Conservation (phyloP, 2,797 vertebrate species). For the Tangara arthus region DNA sequence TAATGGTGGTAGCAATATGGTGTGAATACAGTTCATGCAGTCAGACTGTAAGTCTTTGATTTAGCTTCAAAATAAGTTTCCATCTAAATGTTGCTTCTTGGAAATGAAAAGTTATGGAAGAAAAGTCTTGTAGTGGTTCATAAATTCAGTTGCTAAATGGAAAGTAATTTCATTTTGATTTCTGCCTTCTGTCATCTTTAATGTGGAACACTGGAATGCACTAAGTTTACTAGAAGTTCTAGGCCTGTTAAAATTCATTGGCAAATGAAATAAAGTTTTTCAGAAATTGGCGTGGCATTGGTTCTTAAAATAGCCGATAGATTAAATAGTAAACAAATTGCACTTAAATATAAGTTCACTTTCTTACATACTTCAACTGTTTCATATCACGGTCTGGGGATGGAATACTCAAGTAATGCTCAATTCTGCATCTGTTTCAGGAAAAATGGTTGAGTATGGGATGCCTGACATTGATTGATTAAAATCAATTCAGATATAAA, state of each 20-base stretch:
- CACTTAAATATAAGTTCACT: not conserved
- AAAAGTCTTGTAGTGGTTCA: not conserved
- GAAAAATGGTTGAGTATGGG: not conserved
- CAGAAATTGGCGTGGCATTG: not conserved
- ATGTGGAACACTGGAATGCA: not conserved
- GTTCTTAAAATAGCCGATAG: not conserved
- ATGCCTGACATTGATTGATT: not conserved
- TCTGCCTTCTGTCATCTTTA: not conserved
- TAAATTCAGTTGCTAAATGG: not conserved
- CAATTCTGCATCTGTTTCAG: not conserved
- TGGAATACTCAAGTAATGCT: not conserved
- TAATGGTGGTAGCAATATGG: not conserved
- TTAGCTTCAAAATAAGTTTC: slow-evolving; percentile 26
- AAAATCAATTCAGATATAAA: not conserved
- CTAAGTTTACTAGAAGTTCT: not conserved
- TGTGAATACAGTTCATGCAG: not conserved
- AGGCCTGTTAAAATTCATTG: not conserved
- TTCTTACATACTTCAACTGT: not conserved
- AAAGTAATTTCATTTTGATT: not conserved
- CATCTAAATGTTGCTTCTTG: not conserved
- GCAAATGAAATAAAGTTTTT: not conserved
- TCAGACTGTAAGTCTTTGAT: not conserved
- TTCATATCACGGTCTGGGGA: not conserved
- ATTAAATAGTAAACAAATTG: not conserved
- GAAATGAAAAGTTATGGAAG: not conserved